Percentiles rank a stretch among this genome's conserved stretches.
These are phyloP conservation scores for Nothocercus julius DNA, from an alignment of 2,113 vertebrate genomes.

Conservation along the genomic window DNA sequence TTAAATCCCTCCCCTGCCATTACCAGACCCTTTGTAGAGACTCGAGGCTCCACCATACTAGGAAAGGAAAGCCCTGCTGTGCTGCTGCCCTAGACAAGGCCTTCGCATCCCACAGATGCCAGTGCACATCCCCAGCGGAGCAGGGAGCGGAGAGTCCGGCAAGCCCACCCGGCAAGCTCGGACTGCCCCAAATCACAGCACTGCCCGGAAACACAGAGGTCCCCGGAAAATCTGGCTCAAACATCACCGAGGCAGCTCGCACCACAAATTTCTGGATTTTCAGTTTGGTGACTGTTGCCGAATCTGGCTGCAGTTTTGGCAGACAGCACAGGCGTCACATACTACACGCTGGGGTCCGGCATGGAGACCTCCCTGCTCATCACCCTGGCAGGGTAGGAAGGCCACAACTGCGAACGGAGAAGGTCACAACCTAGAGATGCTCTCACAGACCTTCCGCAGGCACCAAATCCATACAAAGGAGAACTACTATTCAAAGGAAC, in stretches of 20 bases:
- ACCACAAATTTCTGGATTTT: neutral
- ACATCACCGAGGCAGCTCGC: neutral
- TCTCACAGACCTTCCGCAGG: neutral
- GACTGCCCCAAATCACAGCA: neutral
- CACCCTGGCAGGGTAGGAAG: neutral
- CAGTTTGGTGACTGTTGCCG: neutral
- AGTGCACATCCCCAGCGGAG: neutral
- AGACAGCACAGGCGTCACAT: neutral
- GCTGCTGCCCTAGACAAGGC: neutral
- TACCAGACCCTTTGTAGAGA: neutral
- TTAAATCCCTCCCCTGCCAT: neutral
- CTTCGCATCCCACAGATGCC: neutral
- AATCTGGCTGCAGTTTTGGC: neutral
- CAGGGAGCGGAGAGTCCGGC: neutral
- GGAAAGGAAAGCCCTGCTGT: neutral
- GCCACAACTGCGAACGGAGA: neutral
- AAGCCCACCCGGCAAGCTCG: neutral
- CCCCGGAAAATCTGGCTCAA: neutral
- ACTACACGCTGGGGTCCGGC: neutral
- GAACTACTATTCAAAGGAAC: neutral
- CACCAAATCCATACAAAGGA: neutral
- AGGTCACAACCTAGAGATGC: neutral
- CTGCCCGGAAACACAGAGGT: neutral
- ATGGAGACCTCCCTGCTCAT: neutral
- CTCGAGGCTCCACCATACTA: neutral